phyloP scores from a whole-genome alignment of 2,797 vertebrate genomes.

The Hippopotamyrus pictus region DNA sequence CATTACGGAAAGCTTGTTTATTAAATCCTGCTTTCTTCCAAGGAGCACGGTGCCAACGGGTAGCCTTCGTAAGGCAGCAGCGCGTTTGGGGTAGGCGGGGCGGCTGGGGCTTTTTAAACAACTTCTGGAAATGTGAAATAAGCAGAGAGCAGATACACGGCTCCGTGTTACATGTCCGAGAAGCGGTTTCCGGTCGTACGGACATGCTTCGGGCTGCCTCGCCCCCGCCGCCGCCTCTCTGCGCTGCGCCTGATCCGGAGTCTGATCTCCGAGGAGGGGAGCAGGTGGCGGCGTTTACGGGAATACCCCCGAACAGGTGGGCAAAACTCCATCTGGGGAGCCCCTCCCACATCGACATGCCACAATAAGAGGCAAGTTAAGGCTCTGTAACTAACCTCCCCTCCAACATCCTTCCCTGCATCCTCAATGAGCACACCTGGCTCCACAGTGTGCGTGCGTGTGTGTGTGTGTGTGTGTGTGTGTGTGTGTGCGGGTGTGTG shows the following conservation, averaged over 20 bases:
- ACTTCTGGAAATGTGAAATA: background rate
- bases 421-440: background rate
- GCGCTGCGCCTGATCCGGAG: background rate
- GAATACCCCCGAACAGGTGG: background rate
- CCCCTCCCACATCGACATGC: background rate
- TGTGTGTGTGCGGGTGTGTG: background rate
- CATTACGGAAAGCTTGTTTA: slow-evolving; percentile 38
- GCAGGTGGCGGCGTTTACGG: background rate
- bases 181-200: background rate
- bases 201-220: background rate
- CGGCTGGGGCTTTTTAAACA: background rate
- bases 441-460: background rate
- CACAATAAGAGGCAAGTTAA: background rate
- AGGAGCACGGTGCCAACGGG: background rate
- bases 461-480: background rate
- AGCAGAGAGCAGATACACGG: background rate
- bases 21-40: slow-evolving; percentile 38
- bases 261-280: background rate
- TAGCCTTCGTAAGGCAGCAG: background rate
- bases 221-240: background rate
- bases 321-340: background rate
- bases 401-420: background rate
- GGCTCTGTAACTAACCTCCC: background rate
- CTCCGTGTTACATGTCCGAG: background rate
- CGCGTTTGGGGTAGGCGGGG: background rate